phyloP scores from a whole-genome alignment of 2,888 invertebrate genomes.

The Strigamia transsilvanica region DNA sequence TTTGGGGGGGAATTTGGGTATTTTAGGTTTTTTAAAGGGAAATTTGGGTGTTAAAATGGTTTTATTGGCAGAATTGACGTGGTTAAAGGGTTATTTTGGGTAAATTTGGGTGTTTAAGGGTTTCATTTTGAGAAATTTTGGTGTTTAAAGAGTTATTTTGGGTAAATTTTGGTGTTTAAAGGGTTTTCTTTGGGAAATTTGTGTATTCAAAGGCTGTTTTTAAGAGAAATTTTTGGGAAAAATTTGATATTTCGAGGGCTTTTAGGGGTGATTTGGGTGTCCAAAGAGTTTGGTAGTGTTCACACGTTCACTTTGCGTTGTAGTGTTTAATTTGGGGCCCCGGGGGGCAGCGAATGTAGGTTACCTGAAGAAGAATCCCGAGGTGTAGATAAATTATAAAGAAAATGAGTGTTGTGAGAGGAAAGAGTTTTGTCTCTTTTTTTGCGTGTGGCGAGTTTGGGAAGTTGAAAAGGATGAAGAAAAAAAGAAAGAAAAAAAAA shows the following conservation, averaged over 20 bases:
- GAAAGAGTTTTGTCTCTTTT: neutral
- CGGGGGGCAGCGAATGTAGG: conserved; percentile 18
- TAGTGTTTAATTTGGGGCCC: neutral
- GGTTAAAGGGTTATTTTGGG: neutral
- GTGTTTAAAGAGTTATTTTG: no score
- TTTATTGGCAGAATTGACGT: neutral
- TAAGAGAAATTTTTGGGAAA: no score
- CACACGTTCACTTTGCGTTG: neutral
- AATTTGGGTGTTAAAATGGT: no score
- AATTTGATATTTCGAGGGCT: neutral
- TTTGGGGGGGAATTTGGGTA: no score
- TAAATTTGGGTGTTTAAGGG: neutral
- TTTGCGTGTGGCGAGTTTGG: neutral
- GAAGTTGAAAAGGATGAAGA: neutral
- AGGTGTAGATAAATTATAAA: neutral
- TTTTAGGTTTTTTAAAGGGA: no score
- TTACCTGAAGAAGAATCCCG: neutral
- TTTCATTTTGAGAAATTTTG: no score
- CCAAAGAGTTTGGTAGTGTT: no score
- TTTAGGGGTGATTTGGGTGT: no score
- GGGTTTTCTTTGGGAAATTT: no score
- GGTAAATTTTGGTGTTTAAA: neutral
- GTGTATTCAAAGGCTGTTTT: no score
- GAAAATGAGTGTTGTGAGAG: neutral
- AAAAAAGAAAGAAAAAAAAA: neutral